Conservation (phyloP, 1,140 invertebrate genomes). For the Philotrypesis tridentata region DNA sequence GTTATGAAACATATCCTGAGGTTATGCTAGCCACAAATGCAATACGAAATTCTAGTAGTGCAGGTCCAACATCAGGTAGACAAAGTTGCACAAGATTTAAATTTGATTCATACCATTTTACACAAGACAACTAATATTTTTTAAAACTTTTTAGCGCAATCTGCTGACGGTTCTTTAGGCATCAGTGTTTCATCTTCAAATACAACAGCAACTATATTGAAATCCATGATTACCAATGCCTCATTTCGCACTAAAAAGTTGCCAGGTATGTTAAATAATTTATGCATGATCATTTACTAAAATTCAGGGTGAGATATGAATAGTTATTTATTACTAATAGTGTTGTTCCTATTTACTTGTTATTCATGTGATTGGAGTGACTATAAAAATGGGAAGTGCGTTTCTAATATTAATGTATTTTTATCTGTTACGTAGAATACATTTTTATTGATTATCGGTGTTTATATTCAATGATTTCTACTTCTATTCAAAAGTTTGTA, state of each 20-base stretch:
- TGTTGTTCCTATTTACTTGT: background rate
- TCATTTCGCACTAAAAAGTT: conserved; percentile 97
- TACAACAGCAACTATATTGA: conserved; percentile 86
- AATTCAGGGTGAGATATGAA: background rate
- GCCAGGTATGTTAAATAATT: conserved; percentile 79
- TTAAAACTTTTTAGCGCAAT: conserved; percentile 76
- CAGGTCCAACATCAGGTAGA: conserved; percentile 78
- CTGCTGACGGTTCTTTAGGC: conserved; percentile 85
- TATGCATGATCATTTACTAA: background rate
- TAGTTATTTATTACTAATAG: background rate
- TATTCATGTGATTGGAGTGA: background rate
- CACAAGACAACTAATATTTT: background rate
- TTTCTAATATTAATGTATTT: background rate
- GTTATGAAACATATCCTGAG: conserved; percentile 90
- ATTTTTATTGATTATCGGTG: background rate
- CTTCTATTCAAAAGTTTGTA: too few relatives aligned
- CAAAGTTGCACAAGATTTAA: conserved; percentile 1
- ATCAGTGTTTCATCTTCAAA: conserved; percentile 87
- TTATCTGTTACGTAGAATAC: background rate
- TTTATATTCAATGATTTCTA: background rate
- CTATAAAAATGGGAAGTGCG: background rate
- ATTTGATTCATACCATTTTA: conserved; percentile 25
- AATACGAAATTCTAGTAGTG: conserved; percentile 88
- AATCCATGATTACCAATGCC: conserved; percentile 97
- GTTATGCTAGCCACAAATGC: conserved; percentile 92